phyloP scores from a whole-genome alignment of 2,888 invertebrate species.

The Aleiodes testaceus region DNA sequence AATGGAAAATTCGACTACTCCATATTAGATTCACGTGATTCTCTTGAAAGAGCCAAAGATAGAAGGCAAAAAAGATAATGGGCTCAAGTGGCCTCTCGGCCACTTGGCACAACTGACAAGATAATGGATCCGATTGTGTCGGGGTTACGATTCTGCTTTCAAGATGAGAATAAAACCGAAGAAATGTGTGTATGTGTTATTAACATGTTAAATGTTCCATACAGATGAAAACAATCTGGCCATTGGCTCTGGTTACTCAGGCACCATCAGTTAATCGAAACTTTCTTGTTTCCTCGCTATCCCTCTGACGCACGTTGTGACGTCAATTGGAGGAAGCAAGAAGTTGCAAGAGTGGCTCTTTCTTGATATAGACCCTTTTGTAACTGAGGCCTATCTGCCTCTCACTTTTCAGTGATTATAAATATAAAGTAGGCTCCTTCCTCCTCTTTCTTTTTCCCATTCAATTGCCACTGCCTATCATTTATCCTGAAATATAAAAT shows the following conservation, averaged over 20 bases:
- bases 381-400: slow-evolving; percentile 44
- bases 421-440: slow-evolving; percentile 4
- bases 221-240: slow-evolving; percentile 39
- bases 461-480: neutral
- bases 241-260: slow-evolving; percentile 48
- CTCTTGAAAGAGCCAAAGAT: slow-evolving; percentile 23
- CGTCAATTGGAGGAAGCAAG: slow-evolving; percentile 69
- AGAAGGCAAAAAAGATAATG: slow-evolving; percentile 52
- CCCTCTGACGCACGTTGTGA: slow-evolving; percentile 70
- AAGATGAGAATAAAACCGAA: slow-evolving; percentile 62
- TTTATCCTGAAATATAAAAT: neutral
- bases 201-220: slow-evolving; percentile 16
- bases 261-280: slow-evolving; percentile 69
- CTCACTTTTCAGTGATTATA: neutral
- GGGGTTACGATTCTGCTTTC: slow-evolving; percentile 10
- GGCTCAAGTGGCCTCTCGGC: slow-evolving; percentile 65
- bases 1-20: too few species aligned
- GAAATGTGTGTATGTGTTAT: slow-evolving; percentile 32
- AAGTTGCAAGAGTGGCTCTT: slow-evolving; percentile 56
- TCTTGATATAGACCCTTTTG: slow-evolving; percentile 32
- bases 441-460: slow-evolving; percentile 6
- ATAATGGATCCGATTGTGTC: slow-evolving; percentile 65
- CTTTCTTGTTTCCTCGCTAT: slow-evolving; percentile 70
- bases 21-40: slow-evolving; percentile 1
- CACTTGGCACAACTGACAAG: slow-evolving; percentile 64